These are phyloP conservation scores for Gastrophysa polygoni DNA, from an alignment of 2,888 invertebrate species.

Conservation along the genomic window DNA sequence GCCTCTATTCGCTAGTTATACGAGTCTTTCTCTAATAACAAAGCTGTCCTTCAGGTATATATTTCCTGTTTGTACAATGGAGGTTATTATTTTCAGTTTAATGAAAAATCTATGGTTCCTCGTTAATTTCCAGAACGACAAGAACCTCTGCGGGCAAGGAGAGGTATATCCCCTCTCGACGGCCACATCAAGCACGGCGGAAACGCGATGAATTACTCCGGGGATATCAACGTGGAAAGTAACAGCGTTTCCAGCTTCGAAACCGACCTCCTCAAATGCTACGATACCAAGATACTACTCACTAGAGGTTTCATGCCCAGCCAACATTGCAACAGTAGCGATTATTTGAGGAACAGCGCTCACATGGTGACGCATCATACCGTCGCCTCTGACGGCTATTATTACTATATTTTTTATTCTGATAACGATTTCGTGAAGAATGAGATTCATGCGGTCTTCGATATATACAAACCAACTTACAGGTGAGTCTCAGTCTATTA, in stretches of 20 bases:
- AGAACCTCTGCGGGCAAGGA: constrained; percentile 24
- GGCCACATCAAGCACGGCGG: constrained; percentile 80
- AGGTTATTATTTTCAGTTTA: too few species aligned
- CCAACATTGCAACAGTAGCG: constrained; percentile 69
- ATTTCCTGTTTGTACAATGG: too few species aligned
- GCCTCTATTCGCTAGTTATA: too few species aligned
- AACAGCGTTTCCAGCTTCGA: constrained; percentile 86
- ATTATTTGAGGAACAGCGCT: constrained; percentile 71
- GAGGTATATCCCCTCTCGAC: constrained; percentile 61
- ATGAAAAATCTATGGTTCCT: too few species aligned
- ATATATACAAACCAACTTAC: constrained; percentile 84
- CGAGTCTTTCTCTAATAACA: too few species aligned
- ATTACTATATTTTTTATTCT: constrained; percentile 89
- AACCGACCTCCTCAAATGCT: constrained; percentile 75
- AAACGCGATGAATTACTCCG: constrained; percentile 66
- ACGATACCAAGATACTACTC: constrained; percentile 76
- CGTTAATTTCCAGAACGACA: constrained; percentile 15
- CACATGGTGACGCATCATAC: constrained; percentile 75
- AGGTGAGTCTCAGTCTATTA: constrained; percentile 48
- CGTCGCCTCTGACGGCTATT: constrained; percentile 78
- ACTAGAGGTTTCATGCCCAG: constrained; percentile 75
- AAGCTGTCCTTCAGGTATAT: too few species aligned
- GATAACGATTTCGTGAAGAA: constrained; percentile 82
- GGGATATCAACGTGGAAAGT: constrained; percentile 62
- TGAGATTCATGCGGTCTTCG: constrained; percentile 82